Evolutionary conservation across 2,888 invertebrate species (phyloP).

Genomic region (Andricus curvator): DNA sequence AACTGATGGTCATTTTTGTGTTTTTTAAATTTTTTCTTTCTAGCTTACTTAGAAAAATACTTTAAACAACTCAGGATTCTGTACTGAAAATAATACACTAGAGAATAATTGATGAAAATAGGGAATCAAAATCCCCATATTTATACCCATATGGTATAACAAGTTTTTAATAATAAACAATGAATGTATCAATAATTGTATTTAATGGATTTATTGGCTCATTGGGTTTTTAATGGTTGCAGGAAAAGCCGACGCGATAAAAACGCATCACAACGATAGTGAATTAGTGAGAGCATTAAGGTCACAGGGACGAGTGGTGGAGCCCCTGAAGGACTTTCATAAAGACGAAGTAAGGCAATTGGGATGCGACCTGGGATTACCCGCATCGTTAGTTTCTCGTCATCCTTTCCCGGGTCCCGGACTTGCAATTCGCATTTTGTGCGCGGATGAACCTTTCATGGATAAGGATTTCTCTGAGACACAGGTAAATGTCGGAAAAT

Average conservation of each 20-base stretch:
- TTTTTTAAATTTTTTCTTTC: too few species aligned
- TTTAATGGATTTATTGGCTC: neutral
- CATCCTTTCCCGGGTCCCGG: slow-evolving; percentile 99
- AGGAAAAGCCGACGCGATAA: slow-evolving; percentile 95
- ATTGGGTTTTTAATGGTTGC: neutral
- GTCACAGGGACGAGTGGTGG: slow-evolving; percentile 92
- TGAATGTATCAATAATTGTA: too few species aligned
- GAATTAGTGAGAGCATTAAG: slow-evolving; percentile 90
- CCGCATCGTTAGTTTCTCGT: slow-evolving; percentile 91
- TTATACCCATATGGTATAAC: too few species aligned
- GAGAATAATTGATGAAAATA: too few species aligned
- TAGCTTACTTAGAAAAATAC: too few species aligned
- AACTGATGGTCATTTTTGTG: too few species aligned
- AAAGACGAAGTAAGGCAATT: slow-evolving; percentile 97
- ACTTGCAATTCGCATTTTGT: slow-evolving; percentile 96
- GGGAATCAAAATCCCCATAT: too few species aligned
- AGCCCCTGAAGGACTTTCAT: slow-evolving; percentile 99
- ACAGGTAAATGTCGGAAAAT: slow-evolving; percentile 80
- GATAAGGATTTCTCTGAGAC: slow-evolving; percentile 98
- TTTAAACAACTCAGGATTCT: too few species aligned
- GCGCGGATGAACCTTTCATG: slow-evolving; percentile 96
- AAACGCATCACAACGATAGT: slow-evolving; percentile 99
- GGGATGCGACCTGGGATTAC: slow-evolving; percentile 94
- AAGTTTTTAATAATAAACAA: too few species aligned
- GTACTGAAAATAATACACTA: too few species aligned